Evolutionary conservation across 2,888 invertebrate species (phyloP), one percentile per base, ranked within the genome.

Genomic region (Apamea crenata): DNA sequence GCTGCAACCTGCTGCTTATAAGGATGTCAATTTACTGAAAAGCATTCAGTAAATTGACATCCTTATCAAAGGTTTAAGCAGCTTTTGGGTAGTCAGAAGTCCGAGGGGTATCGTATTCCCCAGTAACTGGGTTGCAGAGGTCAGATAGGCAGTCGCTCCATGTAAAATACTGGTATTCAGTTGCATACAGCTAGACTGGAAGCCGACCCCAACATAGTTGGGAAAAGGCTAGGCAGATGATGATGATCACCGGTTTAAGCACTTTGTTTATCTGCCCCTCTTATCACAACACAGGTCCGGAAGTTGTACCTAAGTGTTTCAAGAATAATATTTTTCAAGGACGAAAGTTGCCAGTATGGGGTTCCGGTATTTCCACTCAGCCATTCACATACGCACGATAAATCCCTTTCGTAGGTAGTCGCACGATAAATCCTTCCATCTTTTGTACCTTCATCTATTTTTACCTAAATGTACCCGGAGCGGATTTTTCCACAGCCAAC

Each of bases 381-480:
- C 71, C 65, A 82, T 77, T 68, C 66, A 81, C 50, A 71, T 59
- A 59, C 56, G 36, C 61, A 61, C 36, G 50, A 82, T 85, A 84
- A 72, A 84, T 86, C 82, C 78, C 68, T 77, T 74, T 77, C 44
- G 44, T 77, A 72, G 74, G 50, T 82, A 74, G 65, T 21, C 74
- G 47, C 56, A 44, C 78, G 78, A 86, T 84, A 84, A 86, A 86
- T 84, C 86, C 71, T 84, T 67, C 67, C 78, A 82, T 86, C 82
- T 82, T 86, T 84, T 86, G 84, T 84, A 53, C 82, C 74, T 82
- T 82, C 59, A 74, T 71, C 66, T 63, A 85, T 84, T 84, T 77
- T 77, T 86, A 70, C 71, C 67, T 65, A 82, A 86, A 86, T 56
- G 44, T 77, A 74, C 44, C 77, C 74, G 12, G 61, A 53, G 68